phyloP scores from a whole-genome alignment of 1,140 invertebrate genomes.

The Trialeurodes vaporariorum region DNA sequence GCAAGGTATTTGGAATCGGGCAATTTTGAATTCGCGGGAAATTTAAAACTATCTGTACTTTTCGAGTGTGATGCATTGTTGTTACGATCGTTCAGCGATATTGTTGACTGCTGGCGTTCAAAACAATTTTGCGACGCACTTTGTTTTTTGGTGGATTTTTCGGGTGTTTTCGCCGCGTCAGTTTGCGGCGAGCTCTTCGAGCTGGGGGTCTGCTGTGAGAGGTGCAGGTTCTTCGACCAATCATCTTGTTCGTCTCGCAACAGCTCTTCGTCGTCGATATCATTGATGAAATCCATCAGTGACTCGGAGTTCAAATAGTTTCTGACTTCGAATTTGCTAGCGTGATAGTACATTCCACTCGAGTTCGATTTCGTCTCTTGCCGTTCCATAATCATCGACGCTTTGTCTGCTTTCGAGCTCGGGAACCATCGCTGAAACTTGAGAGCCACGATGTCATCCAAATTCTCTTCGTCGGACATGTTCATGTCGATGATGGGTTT shows the following conservation, averaged over 20 bases:
- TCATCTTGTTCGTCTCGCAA: not conserved
- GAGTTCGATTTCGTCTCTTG: not conserved
- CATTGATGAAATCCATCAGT: not conserved
- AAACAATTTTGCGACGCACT: not conserved
- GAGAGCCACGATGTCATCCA: conserved; percentile 27
- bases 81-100: not conserved
- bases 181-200: not conserved
- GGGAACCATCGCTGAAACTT: conserved; percentile 30
- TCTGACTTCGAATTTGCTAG: not conserved
- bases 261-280: not conserved
- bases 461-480: conserved; percentile 10
- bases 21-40: not conserved
- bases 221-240: too few relatives aligned
- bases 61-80: not conserved
- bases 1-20: too few relatives aligned
- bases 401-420: conserved; percentile 14
- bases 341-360: not conserved
- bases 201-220: not conserved
- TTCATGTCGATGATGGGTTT: not conserved
- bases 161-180: not conserved
- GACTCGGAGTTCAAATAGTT: not conserved
- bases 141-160: not conserved
- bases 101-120: not conserved
- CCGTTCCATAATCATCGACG: not conserved
- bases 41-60: not conserved